Evolutionary conservation across 2,113 vertebrate species (phyloP), one percentile per base, ranked within the genome.

Genomic region (Charina bottae): DNA sequence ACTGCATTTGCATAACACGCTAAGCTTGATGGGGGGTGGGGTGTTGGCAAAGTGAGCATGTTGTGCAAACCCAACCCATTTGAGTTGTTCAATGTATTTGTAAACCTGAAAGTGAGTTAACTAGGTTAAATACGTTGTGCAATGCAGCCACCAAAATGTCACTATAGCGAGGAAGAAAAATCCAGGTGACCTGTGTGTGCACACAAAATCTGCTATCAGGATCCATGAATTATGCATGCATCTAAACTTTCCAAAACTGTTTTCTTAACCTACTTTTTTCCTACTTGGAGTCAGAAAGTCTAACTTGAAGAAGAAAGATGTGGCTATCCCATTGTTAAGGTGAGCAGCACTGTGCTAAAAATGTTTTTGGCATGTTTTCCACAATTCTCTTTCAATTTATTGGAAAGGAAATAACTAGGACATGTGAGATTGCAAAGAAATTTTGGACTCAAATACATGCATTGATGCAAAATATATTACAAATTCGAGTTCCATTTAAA

Each of bases 331-430:
- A 85, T 85, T 85, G 72, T 78, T 78, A 78, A 17, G 33, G 72
- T 78, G 72, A 78, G 17, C 37, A 78, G 72, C 72, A 21, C 33
- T 42, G 72, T 78, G 72, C 72, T 78, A 78, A 78, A 78, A 78
- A 78, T 78, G 72, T 42, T 78, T 42, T 78, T 78, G 72, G 72
- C 72, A 78, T 78, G 72, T 78, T 78, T 78, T 78, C 72, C 72
- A 37, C 72, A 42, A 78, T 78, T 78, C 72, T 78, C 17, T 78
- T 78, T 78, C 72, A 21, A 42, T 78, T 78, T 33, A 21, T 78
- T 21, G 37, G 33, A 78, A 78, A 78, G 17, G 72, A 78, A 78
- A 37, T 78, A 42, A 78, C 17, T 78, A 78, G 72, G 72, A 42
- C n/a, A n/a, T n/a, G n/a, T n/a, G n/a, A n/a, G n/a, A n/a, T n/a